Evolutionary conservation across 2,797 vertebrate genomes (phyloP), one percentile per base, ranked within the genome.

Genomic region (Phoxinus dragarum): DNA sequence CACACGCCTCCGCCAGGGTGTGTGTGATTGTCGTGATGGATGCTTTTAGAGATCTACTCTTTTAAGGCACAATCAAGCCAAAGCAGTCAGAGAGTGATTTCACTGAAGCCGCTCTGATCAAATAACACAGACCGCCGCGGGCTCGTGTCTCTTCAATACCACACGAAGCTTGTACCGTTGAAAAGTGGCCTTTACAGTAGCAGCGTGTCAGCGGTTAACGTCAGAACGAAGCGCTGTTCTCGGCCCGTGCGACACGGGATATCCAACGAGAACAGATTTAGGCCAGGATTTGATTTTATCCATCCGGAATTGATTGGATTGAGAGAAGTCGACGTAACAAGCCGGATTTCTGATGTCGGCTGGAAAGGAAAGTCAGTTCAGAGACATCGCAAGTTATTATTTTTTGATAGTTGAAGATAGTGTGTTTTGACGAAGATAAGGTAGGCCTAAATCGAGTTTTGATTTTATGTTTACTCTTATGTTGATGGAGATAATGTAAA

Each of bases 61-160:
- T 75, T 75, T 38, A 75, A 66, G 34, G 31, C 31, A 27, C 56
- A 74, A 49, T 83, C 31, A 49, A 64, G 56, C 34, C 36, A 36
- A 84, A 78, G n/a, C n/a, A 84, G 74, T 54, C 10, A n/a, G 49
- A 34, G 42, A 56, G 59, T n/a, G 73, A 77, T 42, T 84, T 52
- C 7, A 54, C 10, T 75, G 42, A 75, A 52, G 19, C 56, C 12
- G 31, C 36, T 5, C 54, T 40, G 73, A 84, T 78, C 82, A 84
- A 78, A 84, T 56, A 78, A 27, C 49, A 56, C 64, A 68, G 59
- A 54, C 44, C 40, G 81, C 81, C 59, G 61, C 9, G 27, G 82
- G 74, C 74, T 34, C 10, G 23, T 77, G 44, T 74, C 40, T 69
- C 16, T 54, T 77, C 74, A 69, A 27, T 56, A 40, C 36, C 82